These are phyloP conservation scores for Glaucopsyche alexis DNA, from an alignment of 2,888 invertebrate genomes.

Conservation along the genomic window DNA sequence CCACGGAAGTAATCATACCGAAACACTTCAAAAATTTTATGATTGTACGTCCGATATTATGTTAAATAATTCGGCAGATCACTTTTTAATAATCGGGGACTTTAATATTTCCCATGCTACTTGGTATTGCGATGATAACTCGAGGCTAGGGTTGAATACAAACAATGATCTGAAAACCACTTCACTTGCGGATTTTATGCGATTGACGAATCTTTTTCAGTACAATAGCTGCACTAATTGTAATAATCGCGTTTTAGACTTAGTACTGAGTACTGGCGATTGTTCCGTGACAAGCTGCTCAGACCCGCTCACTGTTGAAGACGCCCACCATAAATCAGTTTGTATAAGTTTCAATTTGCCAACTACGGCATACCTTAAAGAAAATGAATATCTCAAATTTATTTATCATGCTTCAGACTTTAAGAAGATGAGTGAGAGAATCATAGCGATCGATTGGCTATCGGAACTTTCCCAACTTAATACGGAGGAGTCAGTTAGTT, in stretches of 20 bases:
- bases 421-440: neutral
- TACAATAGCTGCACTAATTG: neutral
- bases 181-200: neutral
- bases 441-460: neutral
- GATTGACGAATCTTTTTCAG: neutral
- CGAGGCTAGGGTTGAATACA: neutral
- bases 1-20: too few relatives aligned
- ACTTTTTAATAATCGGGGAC: too few relatives aligned
- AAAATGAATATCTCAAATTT: neutral
- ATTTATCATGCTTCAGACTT: neutral
- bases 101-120: neutral
- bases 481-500: neutral
- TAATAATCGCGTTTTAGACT: neutral
- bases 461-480: neutral
- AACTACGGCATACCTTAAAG: neutral
- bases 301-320: neutral
- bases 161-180: neutral
- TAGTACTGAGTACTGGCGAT: neutral
- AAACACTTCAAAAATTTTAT: neutral
- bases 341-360: neutral
- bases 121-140: neutral
- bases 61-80: too few relatives aligned
- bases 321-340: conserved; percentile 4
- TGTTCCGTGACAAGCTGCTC: neutral
- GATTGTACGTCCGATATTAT: too few relatives aligned